Evolutionary conservation across 92 coral and sea anemone species (phyloP).

Genomic region (Plumapathes pennacea): DNA sequence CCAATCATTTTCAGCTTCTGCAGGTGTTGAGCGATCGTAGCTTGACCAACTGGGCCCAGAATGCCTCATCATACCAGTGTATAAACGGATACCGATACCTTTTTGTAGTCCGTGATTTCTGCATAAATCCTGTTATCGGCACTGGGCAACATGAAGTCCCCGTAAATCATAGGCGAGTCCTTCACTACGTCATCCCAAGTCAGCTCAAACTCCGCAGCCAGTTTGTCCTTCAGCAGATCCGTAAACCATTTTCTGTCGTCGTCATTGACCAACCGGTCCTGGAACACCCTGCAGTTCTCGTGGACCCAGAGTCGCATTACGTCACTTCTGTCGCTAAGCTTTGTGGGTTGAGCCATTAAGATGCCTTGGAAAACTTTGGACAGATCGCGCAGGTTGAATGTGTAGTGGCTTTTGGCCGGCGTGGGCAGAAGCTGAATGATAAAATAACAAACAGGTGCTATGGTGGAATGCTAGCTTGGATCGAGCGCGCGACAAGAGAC

Average conservation of each 20-base stretch:
- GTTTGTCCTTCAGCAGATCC: constrained; percentile 82
- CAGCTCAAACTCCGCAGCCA: constrained; percentile 73
- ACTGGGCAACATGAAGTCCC: constrained; percentile 94
- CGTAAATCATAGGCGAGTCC: constrained; percentile 90
- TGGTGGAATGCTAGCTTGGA: no score
- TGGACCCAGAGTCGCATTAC: constrained; percentile 90
- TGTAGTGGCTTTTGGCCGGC: constrained; percentile 99
- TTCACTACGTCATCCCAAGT: constrained; percentile 80
- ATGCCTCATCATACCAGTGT: background rate
- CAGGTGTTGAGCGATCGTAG: no score
- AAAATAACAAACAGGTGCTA: no score
- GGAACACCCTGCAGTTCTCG: constrained; percentile 97
- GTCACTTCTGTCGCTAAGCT: constrained; percentile 72
- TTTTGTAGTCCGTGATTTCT: constrained; percentile 81
- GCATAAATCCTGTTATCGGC: constrained; percentile 82
- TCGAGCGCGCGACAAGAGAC: no score
- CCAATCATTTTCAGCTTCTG: no score
- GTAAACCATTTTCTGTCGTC: constrained; percentile 93
- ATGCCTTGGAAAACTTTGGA: constrained; percentile 99
- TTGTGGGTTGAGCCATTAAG: constrained; percentile 88
- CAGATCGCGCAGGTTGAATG: constrained; percentile 95
- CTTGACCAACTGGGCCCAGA: no score
- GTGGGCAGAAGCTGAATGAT: constrained; percentile 87
- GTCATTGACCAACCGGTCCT: constrained; percentile 93
- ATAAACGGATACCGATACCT: constrained; percentile 35